Percentiles rank a stretch among this genome's conserved stretches.
Conservation (phyloP, 2,113 vertebrate species). For the Vidua macroura region DNA sequence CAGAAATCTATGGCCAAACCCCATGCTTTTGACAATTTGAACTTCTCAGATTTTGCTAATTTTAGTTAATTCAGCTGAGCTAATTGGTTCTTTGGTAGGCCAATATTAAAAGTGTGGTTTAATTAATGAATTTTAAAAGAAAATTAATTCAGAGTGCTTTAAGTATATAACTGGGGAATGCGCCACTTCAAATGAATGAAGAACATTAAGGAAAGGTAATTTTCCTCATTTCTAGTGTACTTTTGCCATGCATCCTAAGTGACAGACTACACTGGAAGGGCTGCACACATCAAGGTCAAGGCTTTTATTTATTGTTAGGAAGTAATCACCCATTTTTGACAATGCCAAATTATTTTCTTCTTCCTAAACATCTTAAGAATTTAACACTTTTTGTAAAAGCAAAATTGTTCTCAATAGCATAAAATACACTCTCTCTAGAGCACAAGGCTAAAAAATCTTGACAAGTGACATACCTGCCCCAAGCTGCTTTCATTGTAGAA, state of each 20-base stretch:
- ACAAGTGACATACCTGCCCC: slow-evolving; percentile 88
- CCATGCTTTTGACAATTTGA: not conserved
- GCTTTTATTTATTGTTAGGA: not conserved
- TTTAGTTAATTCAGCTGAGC: not conserved
- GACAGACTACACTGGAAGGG: not conserved
- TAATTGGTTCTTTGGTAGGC: not conserved
- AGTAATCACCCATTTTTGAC: not conserved
- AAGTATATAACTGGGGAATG: not conserved
- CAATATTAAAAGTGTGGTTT: not conserved
- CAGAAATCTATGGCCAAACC: not conserved
- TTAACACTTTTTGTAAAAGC: not conserved
- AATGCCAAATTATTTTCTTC: not conserved
- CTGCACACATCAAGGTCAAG: not conserved
- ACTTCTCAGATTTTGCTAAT: not conserved
- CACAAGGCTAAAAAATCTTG: not conserved
- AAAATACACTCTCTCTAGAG: not conserved
- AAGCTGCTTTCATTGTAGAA: slow-evolving; percentile 86
- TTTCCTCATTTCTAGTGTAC: not conserved
- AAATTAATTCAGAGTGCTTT: not conserved
- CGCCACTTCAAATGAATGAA: not conserved
- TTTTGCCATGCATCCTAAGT: not conserved
- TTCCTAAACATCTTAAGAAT: not conserved
- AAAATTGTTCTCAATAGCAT: not conserved
- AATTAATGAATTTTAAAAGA: not conserved
- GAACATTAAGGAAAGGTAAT: not conserved